A percentile compares a stretch with the other conserved stretches of the same genome.
Evolutionary conservation across 2,113 vertebrate species (phyloP).

Genomic region (Odontesthes bonariensis): DNA sequence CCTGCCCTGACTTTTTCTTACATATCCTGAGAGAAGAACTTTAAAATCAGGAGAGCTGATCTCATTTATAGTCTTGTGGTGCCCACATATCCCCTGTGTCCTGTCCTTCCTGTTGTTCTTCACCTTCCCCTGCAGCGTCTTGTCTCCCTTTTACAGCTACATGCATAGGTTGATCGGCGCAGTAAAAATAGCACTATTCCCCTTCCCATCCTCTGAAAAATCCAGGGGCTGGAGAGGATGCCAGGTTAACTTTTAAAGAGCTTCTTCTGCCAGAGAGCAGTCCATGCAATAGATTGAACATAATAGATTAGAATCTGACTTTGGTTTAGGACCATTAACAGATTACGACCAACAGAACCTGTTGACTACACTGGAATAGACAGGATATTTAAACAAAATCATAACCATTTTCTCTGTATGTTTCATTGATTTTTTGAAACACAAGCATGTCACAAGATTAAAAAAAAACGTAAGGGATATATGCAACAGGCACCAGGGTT

Average conservation of each 20-base stretch:
- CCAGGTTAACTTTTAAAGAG: conserved; percentile 27
- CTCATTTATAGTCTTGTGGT: conserved; percentile 39
- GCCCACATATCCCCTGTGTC: conserved; percentile 16
- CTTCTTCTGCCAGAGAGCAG: conserved; percentile 16
- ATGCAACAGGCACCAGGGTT: background rate
- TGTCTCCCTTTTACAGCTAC: conserved; percentile 41
- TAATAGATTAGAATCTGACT: background rate
- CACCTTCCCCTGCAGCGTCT: conserved; percentile 23
- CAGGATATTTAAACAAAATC: background rate
- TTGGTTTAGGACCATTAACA: background rate
- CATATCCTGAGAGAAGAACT: conserved; percentile 24
- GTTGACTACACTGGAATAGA: background rate
- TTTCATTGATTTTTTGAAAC: background rate
- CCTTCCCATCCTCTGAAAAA: background rate
- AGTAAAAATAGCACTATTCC: background rate
- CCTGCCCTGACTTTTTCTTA: background rate
- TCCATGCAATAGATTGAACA: conserved; percentile 11
- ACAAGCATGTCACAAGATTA: background rate
- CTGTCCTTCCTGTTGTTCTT: conserved; percentile 12
- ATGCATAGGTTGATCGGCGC: conserved; percentile 26
- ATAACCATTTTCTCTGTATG: background rate
- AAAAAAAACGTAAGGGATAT: background rate
- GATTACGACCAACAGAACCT: background rate
- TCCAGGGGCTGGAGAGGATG: background rate
- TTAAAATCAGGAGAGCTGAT: conserved; percentile 13